Base-by-base conservation (phyloP, 2,113 vertebrate species). In the Acrocephalus arundinaceus region DNA sequence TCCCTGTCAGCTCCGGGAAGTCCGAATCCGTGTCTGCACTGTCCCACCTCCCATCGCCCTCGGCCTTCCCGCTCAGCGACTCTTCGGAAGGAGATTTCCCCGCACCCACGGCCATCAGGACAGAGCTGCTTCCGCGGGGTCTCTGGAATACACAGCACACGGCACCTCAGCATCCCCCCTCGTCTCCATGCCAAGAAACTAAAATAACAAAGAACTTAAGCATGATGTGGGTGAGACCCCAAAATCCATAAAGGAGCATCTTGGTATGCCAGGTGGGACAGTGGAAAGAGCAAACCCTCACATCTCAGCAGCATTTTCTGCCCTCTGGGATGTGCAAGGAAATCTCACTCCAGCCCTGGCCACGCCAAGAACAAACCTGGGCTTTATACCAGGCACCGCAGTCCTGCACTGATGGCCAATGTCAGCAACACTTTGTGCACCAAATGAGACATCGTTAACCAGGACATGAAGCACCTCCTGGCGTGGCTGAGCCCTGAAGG, bases 21-120 rank as follows among this genome's bases (percentile, higher is more conserved):
- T 92, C 95, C 6, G 1, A 78, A 67, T 88, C 97, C 80, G 59
- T 86, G 19, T 95, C 97, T 7, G 59, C 10, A 8, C 59, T 63
- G 87, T 74, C 94, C 78, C 96, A 96, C 8, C 25, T 66, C 8
- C 83, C 54, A 46, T 15, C 3, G 2, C 41, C 49, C 23, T 62
- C 58, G 4, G 76, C 41, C 33, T 97, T 96, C 95, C 96, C 75
- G 2, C 81, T 95, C 87, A 79, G 79, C 2, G 84, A 83, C 39
- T 80, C 92, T 39, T 93, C 95, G 19, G 70, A 73, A 82, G 93
- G 89, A 1, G 87, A 94, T 43, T 94, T 97, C 70, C 98, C 96
- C 96, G 97, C 97, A 73, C 95, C 97, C 80, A 97, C 88, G 5
- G 96, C 97, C 98, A 98, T 97, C 3, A 5, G 89, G 79, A 63